These are phyloP conservation scores for Corbicula japonica DNA, from an alignment of 2,888 invertebrate species.

Conservation along the genomic window DNA sequence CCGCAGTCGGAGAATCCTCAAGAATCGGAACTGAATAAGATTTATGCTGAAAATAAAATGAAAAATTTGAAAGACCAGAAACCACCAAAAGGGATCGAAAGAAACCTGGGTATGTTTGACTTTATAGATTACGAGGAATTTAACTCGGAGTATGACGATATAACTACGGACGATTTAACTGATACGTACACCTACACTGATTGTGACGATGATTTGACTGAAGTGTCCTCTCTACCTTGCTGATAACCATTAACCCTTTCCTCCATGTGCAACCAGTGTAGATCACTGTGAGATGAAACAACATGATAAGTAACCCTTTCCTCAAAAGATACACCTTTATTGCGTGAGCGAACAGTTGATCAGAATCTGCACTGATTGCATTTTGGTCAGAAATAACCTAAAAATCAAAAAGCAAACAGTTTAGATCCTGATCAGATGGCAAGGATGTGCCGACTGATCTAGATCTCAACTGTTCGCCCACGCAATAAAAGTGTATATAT, in stretches of 20 bases:
- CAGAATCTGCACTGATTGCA: no score
- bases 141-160: slow-evolving; percentile 55
- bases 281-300: no score
- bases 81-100: slow-evolving; percentile 30
- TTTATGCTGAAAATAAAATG: slow-evolving; percentile 1
- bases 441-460: no score
- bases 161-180: slow-evolving; percentile 56
- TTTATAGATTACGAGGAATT: slow-evolving; percentile 59
- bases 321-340: no score
- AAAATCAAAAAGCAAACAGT: no score
- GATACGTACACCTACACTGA: slow-evolving; percentile 58
- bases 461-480: no score
- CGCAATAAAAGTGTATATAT: no score
- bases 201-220: slow-evolving; percentile 61
- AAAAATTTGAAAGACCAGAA: slow-evolving; percentile 22
- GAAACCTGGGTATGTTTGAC: slow-evolving; percentile 44
- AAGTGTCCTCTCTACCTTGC: slow-evolving; percentile 65
- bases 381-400: no score
- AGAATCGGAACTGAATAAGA: slow-evolving; percentile 7
- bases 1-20: not conserved
- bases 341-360: no score
- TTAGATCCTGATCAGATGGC: no score
- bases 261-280: no score
- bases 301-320: no score
- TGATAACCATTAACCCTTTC: slow-evolving; percentile 8